These are phyloP conservation scores for Tyrophagus putrescentiae DNA, from an alignment of 1,140 invertebrate species.

Conservation along the genomic window DNA sequence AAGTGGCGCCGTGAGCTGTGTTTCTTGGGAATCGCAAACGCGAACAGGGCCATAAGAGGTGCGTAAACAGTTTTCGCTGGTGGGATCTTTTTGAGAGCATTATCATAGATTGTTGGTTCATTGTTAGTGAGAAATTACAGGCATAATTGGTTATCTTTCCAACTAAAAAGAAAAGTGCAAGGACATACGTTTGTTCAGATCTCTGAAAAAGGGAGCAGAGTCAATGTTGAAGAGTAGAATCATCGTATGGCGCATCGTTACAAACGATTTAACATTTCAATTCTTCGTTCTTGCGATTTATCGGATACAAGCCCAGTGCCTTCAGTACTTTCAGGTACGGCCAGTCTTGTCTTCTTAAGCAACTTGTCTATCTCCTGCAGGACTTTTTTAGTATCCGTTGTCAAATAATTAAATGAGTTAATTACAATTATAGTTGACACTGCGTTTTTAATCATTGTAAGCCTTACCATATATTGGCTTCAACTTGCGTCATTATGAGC, in stretches of 20 bases:
- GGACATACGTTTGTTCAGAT: too few species aligned
- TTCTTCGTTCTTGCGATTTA: conserved; percentile 62
- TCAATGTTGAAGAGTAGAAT: conserved; percentile 89
- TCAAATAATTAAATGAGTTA: conserved; percentile 87
- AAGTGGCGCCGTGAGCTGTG: conserved; percentile 73
- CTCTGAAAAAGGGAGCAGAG: too few species aligned
- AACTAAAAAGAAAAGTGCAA: too few species aligned
- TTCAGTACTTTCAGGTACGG: conserved; percentile 77
- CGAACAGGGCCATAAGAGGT: conserved; percentile 91
- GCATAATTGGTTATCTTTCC: too few species aligned
- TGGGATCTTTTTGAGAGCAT: conserved; percentile 66
- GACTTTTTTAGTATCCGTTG: conserved; percentile 92
- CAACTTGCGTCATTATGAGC: conserved; percentile 65
- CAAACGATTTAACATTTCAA: conserved; percentile 59
- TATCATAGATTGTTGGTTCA: conserved; percentile 67
- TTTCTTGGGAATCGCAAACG: conserved; percentile 68
- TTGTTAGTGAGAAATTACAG: too few species aligned
- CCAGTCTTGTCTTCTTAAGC: conserved; percentile 73
- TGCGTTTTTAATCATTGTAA: not conserved
- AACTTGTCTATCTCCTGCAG: conserved; percentile 94
- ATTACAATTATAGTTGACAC: not conserved
- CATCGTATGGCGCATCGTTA: conserved; percentile 65
- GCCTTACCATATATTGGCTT: conserved; percentile 74
- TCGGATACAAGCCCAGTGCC: conserved; percentile 66
- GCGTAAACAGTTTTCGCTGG: conserved; percentile 75